phyloP scores from a whole-genome alignment of 2,888 invertebrate species.

The Drosophila mettleri region DNA sequence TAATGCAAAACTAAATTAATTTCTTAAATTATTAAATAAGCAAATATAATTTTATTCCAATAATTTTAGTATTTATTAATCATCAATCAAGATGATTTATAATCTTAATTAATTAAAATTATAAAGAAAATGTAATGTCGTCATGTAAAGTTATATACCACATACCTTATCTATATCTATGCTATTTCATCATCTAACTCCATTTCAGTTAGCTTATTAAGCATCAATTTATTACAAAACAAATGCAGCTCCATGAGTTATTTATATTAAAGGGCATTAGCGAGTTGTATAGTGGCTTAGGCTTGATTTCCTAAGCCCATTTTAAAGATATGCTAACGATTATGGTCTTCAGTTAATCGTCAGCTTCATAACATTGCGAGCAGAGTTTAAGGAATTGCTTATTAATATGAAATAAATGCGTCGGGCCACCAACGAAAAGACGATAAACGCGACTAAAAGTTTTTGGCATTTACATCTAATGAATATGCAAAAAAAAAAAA shows the following conservation, averaged over 20 bases:
- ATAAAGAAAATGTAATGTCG: neutral
- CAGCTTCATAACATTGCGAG: conserved; percentile 68
- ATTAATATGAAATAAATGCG: conserved; percentile 76
- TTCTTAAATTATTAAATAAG: too few relatives aligned
- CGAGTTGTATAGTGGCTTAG: conserved; percentile 17
- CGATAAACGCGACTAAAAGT: conserved; percentile 75
- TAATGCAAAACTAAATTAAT: too few relatives aligned
- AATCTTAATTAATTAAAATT: too few relatives aligned
- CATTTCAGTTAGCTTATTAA: neutral
- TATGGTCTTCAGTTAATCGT: conserved; percentile 53
- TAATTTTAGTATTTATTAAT: too few relatives aligned
- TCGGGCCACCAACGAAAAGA: conserved; percentile 73
- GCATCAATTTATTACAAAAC: neutral
- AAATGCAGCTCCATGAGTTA: neutral
- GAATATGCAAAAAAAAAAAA: conserved; percentile 61
- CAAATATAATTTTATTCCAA: too few relatives aligned
- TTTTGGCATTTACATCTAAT: conserved; percentile 74
- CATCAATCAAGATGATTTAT: too few relatives aligned
- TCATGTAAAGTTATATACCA: neutral
- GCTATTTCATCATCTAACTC: neutral
- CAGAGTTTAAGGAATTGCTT: conserved; percentile 70
- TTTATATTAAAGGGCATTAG: conserved; percentile 38
- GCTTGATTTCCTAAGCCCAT: conserved; percentile 30
- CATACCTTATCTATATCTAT: neutral
- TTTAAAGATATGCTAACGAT: conserved; percentile 61